These are phyloP conservation scores for Priocnemis perturbator DNA, from an alignment of 2,888 invertebrate genomes.

Conservation along the genomic window DNA sequence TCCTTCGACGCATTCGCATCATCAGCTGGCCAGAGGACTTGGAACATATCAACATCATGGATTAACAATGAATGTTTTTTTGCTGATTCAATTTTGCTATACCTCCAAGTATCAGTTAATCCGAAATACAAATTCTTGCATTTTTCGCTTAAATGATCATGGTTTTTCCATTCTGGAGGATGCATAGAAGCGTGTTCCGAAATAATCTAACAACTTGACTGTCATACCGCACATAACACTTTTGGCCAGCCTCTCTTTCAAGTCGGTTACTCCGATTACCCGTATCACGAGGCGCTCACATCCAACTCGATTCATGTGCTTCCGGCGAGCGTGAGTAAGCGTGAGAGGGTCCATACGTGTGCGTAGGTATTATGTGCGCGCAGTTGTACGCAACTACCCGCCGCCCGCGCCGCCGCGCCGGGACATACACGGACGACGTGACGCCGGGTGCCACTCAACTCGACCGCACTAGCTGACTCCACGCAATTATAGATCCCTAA, in stretches of 20 bases:
- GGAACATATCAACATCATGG: too few species aligned
- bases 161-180: too few species aligned
- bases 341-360: slow-evolving; percentile 12
- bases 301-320: slow-evolving; percentile 7
- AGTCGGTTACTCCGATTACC: slow-evolving; percentile 9
- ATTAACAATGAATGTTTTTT: too few species aligned
- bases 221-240: too few species aligned
- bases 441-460: slow-evolving; percentile 64
- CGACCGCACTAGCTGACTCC: slow-evolving; percentile 64
- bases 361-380: slow-evolving; percentile 2
- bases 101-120: too few species aligned
- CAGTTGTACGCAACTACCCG: slow-evolving; percentile 7
- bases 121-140: too few species aligned
- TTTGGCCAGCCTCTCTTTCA: slow-evolving; percentile 13
- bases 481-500: slow-evolving; percentile 64
- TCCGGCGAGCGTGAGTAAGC: slow-evolving; percentile 8
- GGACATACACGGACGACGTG: slow-evolving; percentile 49
- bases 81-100: too few species aligned
- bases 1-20: neutral
- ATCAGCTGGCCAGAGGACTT: neutral
- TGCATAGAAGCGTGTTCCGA: too few species aligned
- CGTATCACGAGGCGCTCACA: slow-evolving; percentile 9
- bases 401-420: too few species aligned
- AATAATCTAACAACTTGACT: too few species aligned
- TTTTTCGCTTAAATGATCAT: too few species aligned